Evolutionary conservation across 2,888 invertebrate species (phyloP).

Genomic region (Arge pagana): DNA sequence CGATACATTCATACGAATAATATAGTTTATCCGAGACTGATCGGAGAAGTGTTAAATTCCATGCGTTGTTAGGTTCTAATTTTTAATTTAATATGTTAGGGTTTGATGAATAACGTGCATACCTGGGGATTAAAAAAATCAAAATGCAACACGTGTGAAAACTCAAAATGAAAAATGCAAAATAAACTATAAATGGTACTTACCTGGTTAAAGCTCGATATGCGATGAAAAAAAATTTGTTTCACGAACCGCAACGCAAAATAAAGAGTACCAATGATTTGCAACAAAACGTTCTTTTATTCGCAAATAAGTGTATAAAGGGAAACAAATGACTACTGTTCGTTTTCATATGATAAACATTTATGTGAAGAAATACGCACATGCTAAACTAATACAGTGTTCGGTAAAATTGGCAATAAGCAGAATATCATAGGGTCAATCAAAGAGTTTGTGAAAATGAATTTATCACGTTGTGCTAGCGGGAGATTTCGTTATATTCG

Average conservation of each 20-base stretch:
- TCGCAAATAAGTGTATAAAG: slow-evolving; percentile 22
- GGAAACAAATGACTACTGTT: slow-evolving; percentile 28
- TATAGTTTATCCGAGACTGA: no score
- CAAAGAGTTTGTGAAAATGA: background rate
- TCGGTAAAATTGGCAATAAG: slow-evolving; percentile 7
- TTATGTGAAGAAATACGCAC: slow-evolving; percentile 41
- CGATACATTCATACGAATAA: no score
- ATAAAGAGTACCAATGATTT: slow-evolving; percentile 30
- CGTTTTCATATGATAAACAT: slow-evolving; percentile 39
- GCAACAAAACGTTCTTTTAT: slow-evolving; percentile 14
- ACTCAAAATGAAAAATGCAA: slow-evolving; percentile 16
- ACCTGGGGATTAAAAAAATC: slow-evolving; percentile 7
- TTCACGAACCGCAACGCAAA: slow-evolving; percentile 25
- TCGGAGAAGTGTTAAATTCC: no score
- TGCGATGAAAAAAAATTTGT: slow-evolving; percentile 25
- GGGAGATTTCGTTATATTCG: background rate
- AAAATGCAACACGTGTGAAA: slow-evolving; percentile 19
- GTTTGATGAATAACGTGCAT: background rate
- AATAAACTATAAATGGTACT: slow-evolving; percentile 18
- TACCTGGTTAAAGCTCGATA: slow-evolving; percentile 7
- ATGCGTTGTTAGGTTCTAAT: no score
- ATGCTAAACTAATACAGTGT: slow-evolving; percentile 42
- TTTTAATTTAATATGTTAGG: no score
- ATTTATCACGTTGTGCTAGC: slow-evolving; percentile 1
- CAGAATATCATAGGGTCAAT: background rate